These are phyloP conservation scores for Brassicogethes aeneus DNA, from an alignment of 2,888 invertebrate genomes.

Conservation along the genomic window DNA sequence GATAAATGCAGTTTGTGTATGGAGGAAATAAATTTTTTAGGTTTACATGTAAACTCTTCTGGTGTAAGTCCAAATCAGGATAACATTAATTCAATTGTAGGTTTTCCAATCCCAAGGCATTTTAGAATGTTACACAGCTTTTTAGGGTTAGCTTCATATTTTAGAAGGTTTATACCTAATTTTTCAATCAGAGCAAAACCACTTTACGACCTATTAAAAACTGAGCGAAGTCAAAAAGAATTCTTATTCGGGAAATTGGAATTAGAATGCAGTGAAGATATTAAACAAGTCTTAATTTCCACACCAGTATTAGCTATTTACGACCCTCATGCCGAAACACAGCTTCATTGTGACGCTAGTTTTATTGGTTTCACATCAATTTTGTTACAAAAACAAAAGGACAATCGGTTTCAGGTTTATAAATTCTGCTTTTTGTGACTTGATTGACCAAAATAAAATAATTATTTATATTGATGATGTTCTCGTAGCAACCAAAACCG, in stretches of 20 bases:
- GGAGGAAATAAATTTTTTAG: too few relatives aligned
- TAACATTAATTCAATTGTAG: constrained; percentile 11
- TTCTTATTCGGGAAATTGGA: constrained; percentile 19
- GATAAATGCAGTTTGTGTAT: too few relatives aligned
- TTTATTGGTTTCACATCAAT: constrained; percentile 21
- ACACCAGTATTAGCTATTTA: constrained; percentile 19
- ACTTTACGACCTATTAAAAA: constrained; percentile 17
- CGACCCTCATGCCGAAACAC: constrained; percentile 20
- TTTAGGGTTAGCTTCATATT: constrained; percentile 21
- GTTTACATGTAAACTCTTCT: too few relatives aligned
- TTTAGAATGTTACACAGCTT: constrained; percentile 16
- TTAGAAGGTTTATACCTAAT: constrained; percentile 19
- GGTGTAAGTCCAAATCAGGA: constrained; percentile 13
- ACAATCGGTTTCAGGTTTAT: too few relatives aligned
- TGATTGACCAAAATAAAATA: too few relatives aligned
- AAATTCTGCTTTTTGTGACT: too few relatives aligned
- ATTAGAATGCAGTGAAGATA: constrained; percentile 16
- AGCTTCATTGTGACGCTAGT: constrained; percentile 28
- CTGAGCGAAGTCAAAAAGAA: constrained; percentile 13
- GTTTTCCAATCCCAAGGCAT: constrained; percentile 15
- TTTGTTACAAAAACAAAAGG: constrained; percentile 13
- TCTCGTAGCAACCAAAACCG: too few relatives aligned
- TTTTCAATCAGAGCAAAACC: constrained; percentile 20
- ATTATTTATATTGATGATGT: too few relatives aligned
- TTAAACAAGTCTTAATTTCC: constrained; percentile 14